Conservation (phyloP, 2,113 vertebrate genomes). For the Chaetops frenatus region DNA sequence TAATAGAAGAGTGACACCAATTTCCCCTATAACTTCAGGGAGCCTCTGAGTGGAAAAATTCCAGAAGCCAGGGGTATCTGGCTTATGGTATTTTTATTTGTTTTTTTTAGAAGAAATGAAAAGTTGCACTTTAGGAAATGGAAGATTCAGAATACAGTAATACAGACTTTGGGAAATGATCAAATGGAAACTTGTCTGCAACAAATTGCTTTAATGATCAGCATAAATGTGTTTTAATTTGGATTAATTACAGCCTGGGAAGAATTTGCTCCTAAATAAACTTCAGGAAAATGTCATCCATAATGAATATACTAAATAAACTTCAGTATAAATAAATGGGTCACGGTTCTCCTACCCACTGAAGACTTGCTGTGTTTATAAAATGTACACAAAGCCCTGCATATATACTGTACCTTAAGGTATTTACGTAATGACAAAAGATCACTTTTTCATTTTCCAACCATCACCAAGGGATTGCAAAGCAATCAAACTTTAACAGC, state of each 20-base stretch:
- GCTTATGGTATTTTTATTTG: not conserved
- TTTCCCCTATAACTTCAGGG: not conserved
- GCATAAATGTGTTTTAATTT: constrained; percentile 56
- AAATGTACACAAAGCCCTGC: constrained; percentile 41
- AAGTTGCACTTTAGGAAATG: not conserved
- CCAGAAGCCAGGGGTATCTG: not conserved
- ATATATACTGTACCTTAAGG: constrained; percentile 26
- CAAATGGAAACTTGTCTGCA: constrained; percentile 46
- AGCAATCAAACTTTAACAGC: constrained; percentile 66
- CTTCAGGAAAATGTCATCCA: constrained; percentile 40
- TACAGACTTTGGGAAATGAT: constrained; percentile 25
- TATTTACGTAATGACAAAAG: constrained; percentile 35
- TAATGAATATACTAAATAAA: constrained; percentile 42
- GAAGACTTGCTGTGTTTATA: constrained; percentile 36
- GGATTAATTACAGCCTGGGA: constrained; percentile 51
- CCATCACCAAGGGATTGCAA: constrained; percentile 52
- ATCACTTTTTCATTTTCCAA: constrained; percentile 58
- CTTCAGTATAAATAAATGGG: constrained; percentile 27
- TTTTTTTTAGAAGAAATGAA: not conserved
- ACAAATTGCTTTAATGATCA: constrained; percentile 46
- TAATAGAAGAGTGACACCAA: not conserved
- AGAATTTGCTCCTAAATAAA: constrained; percentile 44
- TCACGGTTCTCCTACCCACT: not conserved
- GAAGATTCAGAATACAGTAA: constrained; percentile 10
- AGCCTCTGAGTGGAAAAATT: not conserved